phyloP scores from a whole-genome alignment of 2,888 invertebrate genomes.

The Strigamia transsilvanica region DNA sequence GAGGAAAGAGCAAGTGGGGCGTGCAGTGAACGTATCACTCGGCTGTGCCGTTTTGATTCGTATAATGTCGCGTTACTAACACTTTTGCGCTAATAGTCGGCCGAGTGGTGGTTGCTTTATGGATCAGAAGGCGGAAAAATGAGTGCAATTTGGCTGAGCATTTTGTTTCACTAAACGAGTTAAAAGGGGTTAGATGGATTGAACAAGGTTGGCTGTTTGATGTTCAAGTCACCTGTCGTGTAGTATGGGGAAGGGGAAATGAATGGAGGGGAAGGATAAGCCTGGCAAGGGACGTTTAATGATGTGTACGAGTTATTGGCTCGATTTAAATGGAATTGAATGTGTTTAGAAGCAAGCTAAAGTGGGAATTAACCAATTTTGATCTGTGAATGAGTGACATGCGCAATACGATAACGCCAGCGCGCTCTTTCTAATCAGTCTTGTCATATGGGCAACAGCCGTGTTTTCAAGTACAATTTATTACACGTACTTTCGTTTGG shows the following conservation, averaged over 20 bases:
- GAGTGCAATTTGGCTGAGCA: conserved; percentile 36
- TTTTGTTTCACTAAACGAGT: conserved; percentile 49
- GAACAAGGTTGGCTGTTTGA: conserved; percentile 42
- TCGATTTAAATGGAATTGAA: conserved; percentile 49
- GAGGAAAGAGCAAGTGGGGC: conserved; percentile 34
- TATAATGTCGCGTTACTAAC: conserved; percentile 33
- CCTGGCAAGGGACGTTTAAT: not conserved
- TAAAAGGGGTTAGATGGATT: conserved; percentile 49
- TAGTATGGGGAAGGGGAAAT: not conserved
- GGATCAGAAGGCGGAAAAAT: conserved; percentile 47
- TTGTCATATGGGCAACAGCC: conserved; percentile 34
- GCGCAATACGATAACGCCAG: conserved; percentile 32
- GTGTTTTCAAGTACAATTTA: conserved; percentile 28
- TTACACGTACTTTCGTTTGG: not conserved
- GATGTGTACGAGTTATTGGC: conserved; percentile 46
- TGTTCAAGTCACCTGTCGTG: conserved; percentile 42
- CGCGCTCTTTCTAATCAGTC: conserved; percentile 29
- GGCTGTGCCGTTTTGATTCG: conserved; percentile 25
- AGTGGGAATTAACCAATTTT: conserved; percentile 49
- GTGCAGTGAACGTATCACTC: conserved; percentile 8
- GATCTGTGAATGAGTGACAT: conserved; percentile 49
- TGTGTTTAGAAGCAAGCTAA: conserved; percentile 44
- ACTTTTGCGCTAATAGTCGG: conserved; percentile 43
- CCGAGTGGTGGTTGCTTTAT: conserved; percentile 40
- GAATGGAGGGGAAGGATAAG: not conserved